Conservation (phyloP, 1,140 invertebrate genomes). For the Zelostemma sp. region DNA sequence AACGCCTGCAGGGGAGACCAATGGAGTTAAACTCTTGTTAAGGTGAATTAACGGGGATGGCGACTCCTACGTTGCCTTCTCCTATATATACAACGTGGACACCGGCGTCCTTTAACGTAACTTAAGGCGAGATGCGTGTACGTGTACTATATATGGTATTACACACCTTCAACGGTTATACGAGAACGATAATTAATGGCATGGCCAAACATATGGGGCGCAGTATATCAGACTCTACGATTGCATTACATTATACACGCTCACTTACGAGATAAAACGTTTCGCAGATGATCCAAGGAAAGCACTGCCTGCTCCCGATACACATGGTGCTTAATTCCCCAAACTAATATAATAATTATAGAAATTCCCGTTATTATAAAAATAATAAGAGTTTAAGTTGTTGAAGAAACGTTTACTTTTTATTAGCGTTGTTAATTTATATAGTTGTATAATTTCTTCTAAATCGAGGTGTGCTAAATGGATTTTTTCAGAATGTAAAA, state of each 20-base stretch:
- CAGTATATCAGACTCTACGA: constrained; percentile 5
- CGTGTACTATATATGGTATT: not conserved
- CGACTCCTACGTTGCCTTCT: constrained; percentile 2
- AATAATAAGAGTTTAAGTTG: too few relatives aligned
- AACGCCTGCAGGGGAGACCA: constrained; percentile 19
- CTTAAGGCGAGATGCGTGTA: constrained; percentile 9
- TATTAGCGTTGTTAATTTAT: too few relatives aligned
- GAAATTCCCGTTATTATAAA: too few relatives aligned
- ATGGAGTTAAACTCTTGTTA: constrained; percentile 59
- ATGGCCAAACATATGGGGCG: constrained; percentile 6
- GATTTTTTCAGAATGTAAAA: too few relatives aligned
- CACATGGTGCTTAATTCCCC: too few relatives aligned
- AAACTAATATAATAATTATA: too few relatives aligned
- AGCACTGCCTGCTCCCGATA: too few relatives aligned
- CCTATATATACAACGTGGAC: not conserved
- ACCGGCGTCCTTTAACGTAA: constrained; percentile 7
- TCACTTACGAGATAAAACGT: constrained; percentile 7
- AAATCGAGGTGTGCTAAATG: too few relatives aligned
- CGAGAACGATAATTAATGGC: constrained; percentile 40
- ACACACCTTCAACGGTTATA: constrained; percentile 27
- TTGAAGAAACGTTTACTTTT: too few relatives aligned
- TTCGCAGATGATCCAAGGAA: too few relatives aligned
- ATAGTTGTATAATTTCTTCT: too few relatives aligned
- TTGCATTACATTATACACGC: constrained; percentile 9
- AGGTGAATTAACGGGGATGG: constrained; percentile 53